Conservation (phyloP, 2,113 vertebrate species). For the Ascaphus truei region DNA sequence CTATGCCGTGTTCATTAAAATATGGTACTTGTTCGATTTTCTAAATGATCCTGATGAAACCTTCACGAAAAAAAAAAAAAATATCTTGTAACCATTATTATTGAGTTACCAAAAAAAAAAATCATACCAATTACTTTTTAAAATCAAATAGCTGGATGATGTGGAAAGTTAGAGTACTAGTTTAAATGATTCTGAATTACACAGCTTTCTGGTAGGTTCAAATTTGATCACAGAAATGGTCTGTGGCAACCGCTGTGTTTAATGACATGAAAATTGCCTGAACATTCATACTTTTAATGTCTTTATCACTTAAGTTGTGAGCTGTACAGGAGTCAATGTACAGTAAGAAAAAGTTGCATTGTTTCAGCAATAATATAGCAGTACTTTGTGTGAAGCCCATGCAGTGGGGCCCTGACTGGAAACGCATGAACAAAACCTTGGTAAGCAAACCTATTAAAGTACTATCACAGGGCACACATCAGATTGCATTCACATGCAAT, state of each 20-base stretch:
- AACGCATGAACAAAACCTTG: conserved; percentile 2
- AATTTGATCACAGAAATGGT: conserved; percentile 15
- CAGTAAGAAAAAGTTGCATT: background rate
- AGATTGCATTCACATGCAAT: background rate
- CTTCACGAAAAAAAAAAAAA: background rate
- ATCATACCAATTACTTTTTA: background rate
- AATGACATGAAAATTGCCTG: conserved; percentile 34
- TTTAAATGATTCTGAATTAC: conserved; percentile 36
- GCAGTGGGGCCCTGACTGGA: conserved; percentile 11
- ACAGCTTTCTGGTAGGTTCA: conserved; percentile 14
- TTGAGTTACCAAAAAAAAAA: background rate
- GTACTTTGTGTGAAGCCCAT: background rate
- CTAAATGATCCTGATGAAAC: background rate
- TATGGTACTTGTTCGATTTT: background rate
- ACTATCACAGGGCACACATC: background rate
- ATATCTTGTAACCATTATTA: background rate
- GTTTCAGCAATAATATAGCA: conserved; percentile 30
- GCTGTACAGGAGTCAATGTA: conserved; percentile 28
- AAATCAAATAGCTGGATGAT: background rate
- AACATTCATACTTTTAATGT: conserved; percentile 23
- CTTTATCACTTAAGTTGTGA: conserved; percentile 38
- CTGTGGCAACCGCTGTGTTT: conserved; percentile 35
- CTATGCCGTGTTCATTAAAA: too few species aligned
- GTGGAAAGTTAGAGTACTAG: conserved; percentile 20
- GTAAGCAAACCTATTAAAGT: background rate